These are phyloP conservation scores for Metacarcinus magister DNA, from an alignment of 2,888 invertebrate genomes.

Conservation along the genomic window DNA sequence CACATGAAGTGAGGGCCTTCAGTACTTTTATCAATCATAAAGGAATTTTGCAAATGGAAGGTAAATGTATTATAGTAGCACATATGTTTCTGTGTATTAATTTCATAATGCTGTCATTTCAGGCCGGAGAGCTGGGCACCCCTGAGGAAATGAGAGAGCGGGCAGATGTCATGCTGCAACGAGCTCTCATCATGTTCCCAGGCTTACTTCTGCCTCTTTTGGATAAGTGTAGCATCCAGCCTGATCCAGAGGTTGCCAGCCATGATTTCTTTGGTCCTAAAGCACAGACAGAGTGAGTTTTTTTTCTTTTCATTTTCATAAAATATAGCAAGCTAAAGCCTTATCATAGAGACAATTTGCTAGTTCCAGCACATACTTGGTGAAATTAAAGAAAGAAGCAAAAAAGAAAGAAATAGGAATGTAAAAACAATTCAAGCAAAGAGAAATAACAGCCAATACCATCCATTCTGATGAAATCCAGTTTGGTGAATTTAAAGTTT, in stretches of 20 bases:
- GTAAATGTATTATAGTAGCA: neutral
- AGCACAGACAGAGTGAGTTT: conserved; percentile 85
- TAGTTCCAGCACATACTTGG: neutral
- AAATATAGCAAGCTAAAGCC: neutral
- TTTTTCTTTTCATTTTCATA: neutral
- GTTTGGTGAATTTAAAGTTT: too few relatives aligned
- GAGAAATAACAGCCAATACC: too few relatives aligned
- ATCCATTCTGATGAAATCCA: too few relatives aligned
- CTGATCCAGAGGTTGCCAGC: conserved; percentile 88
- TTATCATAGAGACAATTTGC: neutral
- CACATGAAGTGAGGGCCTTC: neutral
- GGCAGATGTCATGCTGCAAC: conserved; percentile 89
- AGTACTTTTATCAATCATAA: neutral
- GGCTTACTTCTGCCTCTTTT: conserved; percentile 89
- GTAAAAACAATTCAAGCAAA: neutral
- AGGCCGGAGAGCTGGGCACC: conserved; percentile 79
- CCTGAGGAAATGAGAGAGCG: conserved; percentile 83
- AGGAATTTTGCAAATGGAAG: neutral
- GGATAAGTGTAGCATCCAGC: conserved; percentile 91
- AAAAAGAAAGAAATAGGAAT: neutral
- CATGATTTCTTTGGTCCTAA: conserved; percentile 86
- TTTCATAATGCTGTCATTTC: neutral
- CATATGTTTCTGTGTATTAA: neutral
- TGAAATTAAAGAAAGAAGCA: neutral
- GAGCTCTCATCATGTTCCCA: conserved; percentile 93